Conservation (phyloP, 2,888 invertebrate genomes). For the Ennomos erosarius region DNA sequence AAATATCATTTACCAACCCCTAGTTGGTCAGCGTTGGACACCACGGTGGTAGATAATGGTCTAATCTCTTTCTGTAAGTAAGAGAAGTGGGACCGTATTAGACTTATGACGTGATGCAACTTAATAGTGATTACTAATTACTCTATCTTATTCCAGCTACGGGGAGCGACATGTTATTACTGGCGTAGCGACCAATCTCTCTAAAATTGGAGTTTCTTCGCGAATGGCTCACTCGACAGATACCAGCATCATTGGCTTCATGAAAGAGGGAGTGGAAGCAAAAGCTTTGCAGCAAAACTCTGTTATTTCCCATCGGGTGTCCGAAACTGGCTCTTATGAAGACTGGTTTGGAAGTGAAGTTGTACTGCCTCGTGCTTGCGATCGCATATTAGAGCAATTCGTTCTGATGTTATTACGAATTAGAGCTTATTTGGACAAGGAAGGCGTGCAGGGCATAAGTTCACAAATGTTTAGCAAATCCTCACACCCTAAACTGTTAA, state of each 20-base stretch:
- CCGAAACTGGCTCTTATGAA: slow-evolving; percentile 63
- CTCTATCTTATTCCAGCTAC: slow-evolving; percentile 51
- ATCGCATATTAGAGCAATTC: slow-evolving; percentile 77
- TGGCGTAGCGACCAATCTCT: slow-evolving; percentile 8
- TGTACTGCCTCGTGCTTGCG: slow-evolving; percentile 66
- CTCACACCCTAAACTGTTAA: slow-evolving; percentile 29
- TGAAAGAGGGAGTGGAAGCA: slow-evolving; percentile 34
- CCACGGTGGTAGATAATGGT: no score
- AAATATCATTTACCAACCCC: no score
- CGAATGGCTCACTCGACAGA: slow-evolving; percentile 43
- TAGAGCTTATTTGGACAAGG: slow-evolving; percentile 58
- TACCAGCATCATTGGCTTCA: slow-evolving; percentile 47
- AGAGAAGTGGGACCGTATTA: no score
- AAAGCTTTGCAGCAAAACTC: slow-evolving; percentile 47
- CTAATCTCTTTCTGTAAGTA: no score
- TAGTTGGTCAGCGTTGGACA: no score
- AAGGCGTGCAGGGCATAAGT: slow-evolving; percentile 47
- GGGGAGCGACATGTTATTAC: slow-evolving; percentile 45
- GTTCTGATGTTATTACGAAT: slow-evolving; percentile 72
- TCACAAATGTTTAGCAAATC: slow-evolving; percentile 42
- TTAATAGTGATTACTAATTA: not conserved
- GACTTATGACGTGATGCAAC: no score
- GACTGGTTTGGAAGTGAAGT: slow-evolving; percentile 71
- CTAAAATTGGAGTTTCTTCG: slow-evolving; percentile 39
- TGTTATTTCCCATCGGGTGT: slow-evolving; percentile 50